Percentiles rank a stretch among this genome's conserved stretches.
These are phyloP conservation scores for Stenoptilia bipunctidactyla DNA, from an alignment of 2,888 invertebrate genomes.

Conservation along the genomic window DNA sequence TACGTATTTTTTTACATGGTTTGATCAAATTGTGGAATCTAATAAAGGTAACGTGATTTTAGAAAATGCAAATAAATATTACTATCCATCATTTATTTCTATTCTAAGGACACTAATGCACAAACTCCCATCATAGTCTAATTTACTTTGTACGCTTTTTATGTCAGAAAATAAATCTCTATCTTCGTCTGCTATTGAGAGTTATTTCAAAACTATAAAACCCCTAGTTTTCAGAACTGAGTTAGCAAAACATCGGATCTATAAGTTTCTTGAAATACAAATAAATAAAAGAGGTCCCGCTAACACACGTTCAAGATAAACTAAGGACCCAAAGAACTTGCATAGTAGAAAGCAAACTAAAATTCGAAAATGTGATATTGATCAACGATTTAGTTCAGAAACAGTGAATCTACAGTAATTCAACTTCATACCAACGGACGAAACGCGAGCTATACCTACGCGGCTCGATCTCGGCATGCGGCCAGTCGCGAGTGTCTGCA, in stretches of 20 bases:
- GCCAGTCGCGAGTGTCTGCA: too few species aligned
- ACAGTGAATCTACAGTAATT: too few species aligned
- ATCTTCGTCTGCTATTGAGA: constrained; percentile 4
- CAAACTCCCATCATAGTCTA: not conserved
- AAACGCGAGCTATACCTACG: too few species aligned
- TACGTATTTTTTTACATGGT: not conserved
- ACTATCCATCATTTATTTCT: constrained; percentile 1
- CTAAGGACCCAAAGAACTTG: too few species aligned
- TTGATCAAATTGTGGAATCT: constrained; percentile 1
- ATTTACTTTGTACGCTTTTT: constrained; percentile 1
- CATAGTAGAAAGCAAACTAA: too few species aligned
- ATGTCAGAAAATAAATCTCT: not conserved
- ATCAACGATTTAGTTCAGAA: too few species aligned
- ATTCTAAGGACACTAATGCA: not conserved
- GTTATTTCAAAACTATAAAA: constrained; percentile 7
- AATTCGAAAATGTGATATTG: too few species aligned
- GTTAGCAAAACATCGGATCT: not conserved
- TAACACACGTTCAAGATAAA: too few species aligned
- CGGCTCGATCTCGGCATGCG: too few species aligned
- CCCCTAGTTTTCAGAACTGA: not conserved
- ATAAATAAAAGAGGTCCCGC: not conserved
- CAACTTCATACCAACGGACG: too few species aligned
- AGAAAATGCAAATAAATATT: constrained; percentile 1
- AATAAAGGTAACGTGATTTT: not conserved
- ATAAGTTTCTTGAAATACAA: not conserved